phyloP scores from a whole-genome alignment of 1,140 invertebrate species.

The Adoxophyes honmai region DNA sequence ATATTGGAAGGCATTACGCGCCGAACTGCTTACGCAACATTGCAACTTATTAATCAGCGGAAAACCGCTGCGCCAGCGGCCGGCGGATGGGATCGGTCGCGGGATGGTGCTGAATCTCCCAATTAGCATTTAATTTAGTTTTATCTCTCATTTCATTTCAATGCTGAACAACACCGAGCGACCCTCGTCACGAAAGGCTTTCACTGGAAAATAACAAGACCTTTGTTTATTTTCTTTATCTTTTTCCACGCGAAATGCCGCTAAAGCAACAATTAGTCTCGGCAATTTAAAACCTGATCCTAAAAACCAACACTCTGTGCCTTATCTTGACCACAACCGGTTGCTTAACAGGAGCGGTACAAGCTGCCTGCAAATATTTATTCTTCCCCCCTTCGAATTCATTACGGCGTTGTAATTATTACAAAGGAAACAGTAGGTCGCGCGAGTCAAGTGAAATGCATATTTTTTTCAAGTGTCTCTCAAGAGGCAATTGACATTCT shows the following conservation, averaged over 20 bases:
- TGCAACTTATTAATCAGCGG: slow-evolving; percentile 10
- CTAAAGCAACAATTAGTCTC: slow-evolving; percentile 45
- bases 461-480: not conserved
- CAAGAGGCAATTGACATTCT: slow-evolving; percentile 5
- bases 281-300: slow-evolving; percentile 44
- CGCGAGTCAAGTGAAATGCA: not conserved
- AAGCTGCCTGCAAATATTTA: slow-evolving; percentile 1
- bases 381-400: not conserved
- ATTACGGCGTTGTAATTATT: not conserved
- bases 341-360: not conserved
- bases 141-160: slow-evolving; percentile 53
- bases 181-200: slow-evolving; percentile 50
- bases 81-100: not conserved
- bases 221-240: slow-evolving; percentile 52
- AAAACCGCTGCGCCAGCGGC: not conserved
- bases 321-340: slow-evolving; percentile 29
- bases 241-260: slow-evolving; percentile 36
- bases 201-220: slow-evolving; percentile 41
- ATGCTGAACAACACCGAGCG: slow-evolving; percentile 47
- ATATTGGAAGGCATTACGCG: not conserved
- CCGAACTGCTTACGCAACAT: slow-evolving; percentile 5
- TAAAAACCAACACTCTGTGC: slow-evolving; percentile 37
- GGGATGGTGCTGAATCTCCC: slow-evolving; percentile 35
- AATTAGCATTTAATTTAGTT: slow-evolving; percentile 64
- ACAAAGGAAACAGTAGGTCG: not conserved